A percentile compares a stretch with the other conserved stretches of the same genome.
These are phyloP conservation scores for Sinocyclocheilus maitianheensis DNA, from an alignment of 2,113 vertebrate species.

Conservation along the genomic window DNA sequence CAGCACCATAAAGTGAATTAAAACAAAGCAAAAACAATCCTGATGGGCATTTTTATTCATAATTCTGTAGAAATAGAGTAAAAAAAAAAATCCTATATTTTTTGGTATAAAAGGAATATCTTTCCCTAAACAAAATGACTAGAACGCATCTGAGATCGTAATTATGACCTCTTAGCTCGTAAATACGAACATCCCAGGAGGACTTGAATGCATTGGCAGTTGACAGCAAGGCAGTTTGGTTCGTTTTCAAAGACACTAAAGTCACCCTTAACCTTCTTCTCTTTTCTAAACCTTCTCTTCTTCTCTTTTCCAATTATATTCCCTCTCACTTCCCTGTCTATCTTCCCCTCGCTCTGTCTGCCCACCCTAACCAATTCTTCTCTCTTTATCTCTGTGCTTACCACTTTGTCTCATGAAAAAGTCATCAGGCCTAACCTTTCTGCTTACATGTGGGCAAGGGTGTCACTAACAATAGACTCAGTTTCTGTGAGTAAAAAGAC, in stretches of 20 bases:
- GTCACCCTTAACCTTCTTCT: background rate
- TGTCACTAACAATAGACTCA: constrained; percentile 59
- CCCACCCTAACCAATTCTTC: background rate
- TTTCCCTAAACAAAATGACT: no score
- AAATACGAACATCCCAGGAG: background rate
- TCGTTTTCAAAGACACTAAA: background rate
- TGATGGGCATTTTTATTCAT: background rate
- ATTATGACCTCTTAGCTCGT: background rate
- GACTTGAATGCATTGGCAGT: background rate
- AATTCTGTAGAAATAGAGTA: no score
- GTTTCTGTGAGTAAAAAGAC: constrained; percentile 54
- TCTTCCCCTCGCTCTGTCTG: background rate
- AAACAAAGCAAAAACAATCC: background rate
- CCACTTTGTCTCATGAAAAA: constrained; percentile 12
- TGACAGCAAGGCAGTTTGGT: background rate
- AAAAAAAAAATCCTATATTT: no score
- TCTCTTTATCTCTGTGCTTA: constrained; percentile 41
- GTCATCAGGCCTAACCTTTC: constrained; percentile 65
- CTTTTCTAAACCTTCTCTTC: background rate
- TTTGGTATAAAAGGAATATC: no score
- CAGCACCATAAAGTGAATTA: background rate
- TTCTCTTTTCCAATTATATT: constrained; percentile 17
- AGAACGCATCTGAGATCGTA: no score
- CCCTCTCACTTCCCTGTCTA: constrained; percentile 21
- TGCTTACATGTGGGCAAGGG: constrained; percentile 58